Conservation (phyloP, 2,888 invertebrate species). For the Anorthoa munda region DNA sequence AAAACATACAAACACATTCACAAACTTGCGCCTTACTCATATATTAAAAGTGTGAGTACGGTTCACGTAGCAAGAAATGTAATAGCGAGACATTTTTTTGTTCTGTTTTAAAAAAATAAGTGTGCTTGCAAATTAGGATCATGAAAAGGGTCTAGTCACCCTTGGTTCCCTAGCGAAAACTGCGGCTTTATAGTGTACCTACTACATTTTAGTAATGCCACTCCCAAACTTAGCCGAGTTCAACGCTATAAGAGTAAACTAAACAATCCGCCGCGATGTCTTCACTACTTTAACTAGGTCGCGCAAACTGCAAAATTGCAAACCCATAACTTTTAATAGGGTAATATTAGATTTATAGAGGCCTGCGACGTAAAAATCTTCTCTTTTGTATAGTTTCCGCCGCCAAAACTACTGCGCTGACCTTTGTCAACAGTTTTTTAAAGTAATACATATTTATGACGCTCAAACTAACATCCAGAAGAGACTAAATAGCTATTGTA, state of each 20-base stretch:
- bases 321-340: conserved; percentile 8
- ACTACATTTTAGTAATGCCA: too few relatives aligned
- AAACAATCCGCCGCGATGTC: conserved; percentile 3
- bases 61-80: too few relatives aligned
- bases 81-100: too few relatives aligned
- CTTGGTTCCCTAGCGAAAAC: background rate
- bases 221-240: too few relatives aligned
- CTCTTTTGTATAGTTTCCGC: background rate
- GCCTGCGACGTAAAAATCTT: background rate
- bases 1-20: too few relatives aligned
- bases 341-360: conserved; percentile 6
- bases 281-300: conserved; percentile 8
- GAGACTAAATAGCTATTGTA: background rate
- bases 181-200: too few relatives aligned
- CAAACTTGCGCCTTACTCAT: too few relatives aligned
- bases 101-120: too few relatives aligned
- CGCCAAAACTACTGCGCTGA: conserved; percentile 17
- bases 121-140: too few relatives aligned
- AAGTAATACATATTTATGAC: conserved; percentile 33
- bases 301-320: background rate
- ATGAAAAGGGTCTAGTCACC: too few relatives aligned
- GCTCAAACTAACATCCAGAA: background rate
- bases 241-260: background rate
- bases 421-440: conserved; percentile 26
- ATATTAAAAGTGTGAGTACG: too few relatives aligned